These are phyloP conservation scores for Galleria mellonella DNA, from an alignment of 1,140 invertebrate species.

Conservation along the genomic window DNA sequence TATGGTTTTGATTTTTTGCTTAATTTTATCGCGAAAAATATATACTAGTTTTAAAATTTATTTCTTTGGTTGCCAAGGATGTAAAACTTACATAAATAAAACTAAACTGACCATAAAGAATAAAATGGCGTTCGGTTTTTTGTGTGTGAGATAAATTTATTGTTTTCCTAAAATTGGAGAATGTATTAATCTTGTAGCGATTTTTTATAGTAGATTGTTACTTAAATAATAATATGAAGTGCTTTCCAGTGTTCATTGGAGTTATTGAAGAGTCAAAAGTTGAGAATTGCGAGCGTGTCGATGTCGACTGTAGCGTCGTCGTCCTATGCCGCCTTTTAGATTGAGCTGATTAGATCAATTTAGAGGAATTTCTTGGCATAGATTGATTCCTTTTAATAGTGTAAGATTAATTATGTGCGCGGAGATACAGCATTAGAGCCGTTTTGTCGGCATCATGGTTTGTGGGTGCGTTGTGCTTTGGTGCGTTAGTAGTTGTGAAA, in stretches of 20 bases:
- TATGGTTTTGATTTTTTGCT: too few relatives aligned
- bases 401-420: background rate
- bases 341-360: conserved; percentile 48
- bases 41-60: too few relatives aligned
- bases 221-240: conserved; percentile 19
- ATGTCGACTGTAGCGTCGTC: conserved; percentile 54
- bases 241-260: conserved; percentile 12
- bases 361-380: conserved; percentile 15
- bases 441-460: conserved; percentile 39
- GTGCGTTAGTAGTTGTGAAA: conserved; percentile 66
- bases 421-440: background rate
- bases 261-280: conserved; percentile 13
- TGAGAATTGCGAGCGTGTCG: conserved; percentile 51
- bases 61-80: too few relatives aligned
- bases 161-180: conserved; percentile 51
- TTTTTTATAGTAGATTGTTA: conserved; percentile 14
- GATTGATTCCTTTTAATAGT: background rate
- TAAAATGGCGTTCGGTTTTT: conserved; percentile 74
- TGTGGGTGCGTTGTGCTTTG: conserved; percentile 54
- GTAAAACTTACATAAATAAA: too few relatives aligned
- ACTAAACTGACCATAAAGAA: conserved; percentile 65
- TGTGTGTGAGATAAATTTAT: conserved; percentile 69
- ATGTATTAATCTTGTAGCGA: conserved; percentile 23
- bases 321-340: conserved; percentile 61
- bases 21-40: too few relatives aligned